Conservation (phyloP, 92 coral and sea anemone species). For the Porites evermanni region DNA sequence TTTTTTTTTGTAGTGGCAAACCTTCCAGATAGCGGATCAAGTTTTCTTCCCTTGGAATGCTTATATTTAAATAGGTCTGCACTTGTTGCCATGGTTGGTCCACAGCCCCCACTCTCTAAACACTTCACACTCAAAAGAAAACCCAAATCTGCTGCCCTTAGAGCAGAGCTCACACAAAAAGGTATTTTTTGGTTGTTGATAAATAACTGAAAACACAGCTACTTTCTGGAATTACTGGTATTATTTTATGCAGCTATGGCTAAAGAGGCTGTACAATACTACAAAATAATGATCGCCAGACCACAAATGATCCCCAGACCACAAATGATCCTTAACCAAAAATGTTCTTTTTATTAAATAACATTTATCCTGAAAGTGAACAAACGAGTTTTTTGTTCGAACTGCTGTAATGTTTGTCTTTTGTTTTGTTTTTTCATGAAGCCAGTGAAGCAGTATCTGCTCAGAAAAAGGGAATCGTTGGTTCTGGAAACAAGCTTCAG, state of each 20-base stretch:
- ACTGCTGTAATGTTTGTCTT: not conserved
- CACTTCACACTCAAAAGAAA: slow-evolving; percentile 97
- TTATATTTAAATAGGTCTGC: slow-evolving; percentile 91
- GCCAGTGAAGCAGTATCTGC: slow-evolving; percentile 86
- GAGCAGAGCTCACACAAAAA: slow-evolving; percentile 96
- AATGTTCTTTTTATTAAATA: too few relatives aligned
- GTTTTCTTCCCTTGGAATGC: slow-evolving; percentile 91
- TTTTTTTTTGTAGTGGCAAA: slow-evolving; percentile 41
- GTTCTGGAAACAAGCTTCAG: slow-evolving; percentile 77
- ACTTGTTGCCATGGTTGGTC: slow-evolving; percentile 86
- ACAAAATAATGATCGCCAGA: too few relatives aligned
- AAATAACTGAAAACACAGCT: not conserved
- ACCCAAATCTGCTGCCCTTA: slow-evolving; percentile 96
- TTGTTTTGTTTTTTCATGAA: slow-evolving; percentile 21
- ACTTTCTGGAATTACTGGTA: too few relatives aligned
- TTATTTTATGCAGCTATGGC: too few relatives aligned
- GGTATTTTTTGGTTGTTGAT: slow-evolving; percentile 44
- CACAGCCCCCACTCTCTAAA: slow-evolving; percentile 87
- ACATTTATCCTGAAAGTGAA: too few relatives aligned
- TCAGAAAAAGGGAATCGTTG: slow-evolving; percentile 72
- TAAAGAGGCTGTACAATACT: too few relatives aligned
- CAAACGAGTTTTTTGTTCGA: too few relatives aligned
- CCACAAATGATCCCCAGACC: too few relatives aligned
- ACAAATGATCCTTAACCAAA: too few relatives aligned
- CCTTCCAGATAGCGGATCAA: slow-evolving; percentile 71